Conservation (phyloP, 2,888 invertebrate species). For the Acanthacorydalis orientalis region DNA sequence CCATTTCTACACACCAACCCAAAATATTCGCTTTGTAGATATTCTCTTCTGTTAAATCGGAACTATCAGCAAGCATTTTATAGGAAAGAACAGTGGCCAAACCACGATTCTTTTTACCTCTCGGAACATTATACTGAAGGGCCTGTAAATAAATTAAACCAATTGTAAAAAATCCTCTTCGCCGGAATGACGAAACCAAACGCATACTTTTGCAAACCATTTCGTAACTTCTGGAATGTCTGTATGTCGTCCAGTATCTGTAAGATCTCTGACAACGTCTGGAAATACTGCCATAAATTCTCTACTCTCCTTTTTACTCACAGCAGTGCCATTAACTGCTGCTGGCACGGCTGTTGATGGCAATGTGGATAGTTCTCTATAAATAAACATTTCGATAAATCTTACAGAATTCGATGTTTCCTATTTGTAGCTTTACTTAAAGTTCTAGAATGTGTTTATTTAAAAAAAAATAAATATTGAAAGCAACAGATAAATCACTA, state of each 20-base stretch:
- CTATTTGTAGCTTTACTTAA: background rate
- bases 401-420: background rate
- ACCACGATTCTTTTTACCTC: conserved; percentile 75
- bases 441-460: no score
- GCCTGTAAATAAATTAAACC: conserved; percentile 33
- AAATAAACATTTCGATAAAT: background rate
- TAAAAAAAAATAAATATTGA: no score
- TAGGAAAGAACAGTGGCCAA: conserved; percentile 58
- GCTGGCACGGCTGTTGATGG: conserved; percentile 41
- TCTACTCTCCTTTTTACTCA: conserved; percentile 64
- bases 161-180: background rate
- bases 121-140: conserved; percentile 80
- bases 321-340: conserved; percentile 41
- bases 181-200: no score
- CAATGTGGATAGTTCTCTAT: conserved; percentile 37
- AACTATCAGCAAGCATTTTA: conserved; percentile 47
- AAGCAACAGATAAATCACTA: no score
- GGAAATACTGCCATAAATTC: conserved; percentile 82
- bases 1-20: conserved; percentile 94
- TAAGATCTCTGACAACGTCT: conserved; percentile 69
- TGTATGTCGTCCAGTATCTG: conserved; percentile 54
- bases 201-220: conserved; percentile 64
- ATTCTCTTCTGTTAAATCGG: conserved; percentile 59
- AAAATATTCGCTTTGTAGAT: conserved; percentile 64
- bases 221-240: conserved; percentile 66